These are phyloP conservation scores for Odontomachus brunneus DNA, from an alignment of 1,140 invertebrate genomes.

Conservation along the genomic window DNA sequence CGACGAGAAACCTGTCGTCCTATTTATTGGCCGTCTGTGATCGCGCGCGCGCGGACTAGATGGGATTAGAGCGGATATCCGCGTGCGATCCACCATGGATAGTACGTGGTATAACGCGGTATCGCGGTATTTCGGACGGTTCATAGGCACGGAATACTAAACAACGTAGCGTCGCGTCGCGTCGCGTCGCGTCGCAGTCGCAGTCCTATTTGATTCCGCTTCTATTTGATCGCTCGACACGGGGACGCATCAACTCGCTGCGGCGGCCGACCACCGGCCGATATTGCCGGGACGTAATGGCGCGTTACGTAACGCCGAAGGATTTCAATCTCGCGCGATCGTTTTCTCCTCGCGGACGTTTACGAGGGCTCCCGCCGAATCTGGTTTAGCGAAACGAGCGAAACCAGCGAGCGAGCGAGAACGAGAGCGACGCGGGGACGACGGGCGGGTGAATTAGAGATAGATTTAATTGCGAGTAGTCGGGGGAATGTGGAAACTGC, in stretches of 20 bases:
- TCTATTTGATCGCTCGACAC: constrained; percentile 38
- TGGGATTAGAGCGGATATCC: constrained; percentile 52
- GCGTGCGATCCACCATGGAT: constrained; percentile 14
- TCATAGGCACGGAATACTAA: constrained; percentile 59
- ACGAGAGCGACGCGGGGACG: background rate
- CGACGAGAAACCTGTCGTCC: constrained; percentile 76
- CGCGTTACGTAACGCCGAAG: constrained; percentile 47
- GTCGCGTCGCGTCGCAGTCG: constrained; percentile 37
- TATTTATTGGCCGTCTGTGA: constrained; percentile 76
- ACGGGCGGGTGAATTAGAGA: background rate
- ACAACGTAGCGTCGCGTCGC: constrained; percentile 47
- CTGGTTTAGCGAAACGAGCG: background rate
- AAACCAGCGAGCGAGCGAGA: too few relatives aligned
- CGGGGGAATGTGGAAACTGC: too few relatives aligned
- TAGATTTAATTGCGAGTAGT: background rate
- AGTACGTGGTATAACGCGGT: constrained; percentile 7
- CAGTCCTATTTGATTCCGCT: constrained; percentile 48
- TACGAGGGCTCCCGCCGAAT: background rate
- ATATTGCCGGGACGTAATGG: constrained; percentile 46
- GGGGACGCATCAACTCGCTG: constrained; percentile 10
- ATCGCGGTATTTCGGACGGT: constrained; percentile 49
- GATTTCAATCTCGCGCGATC: constrained; percentile 49
- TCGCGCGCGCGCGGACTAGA: constrained; percentile 53
- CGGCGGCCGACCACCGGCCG: background rate
- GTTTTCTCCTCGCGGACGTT: constrained; percentile 37